A percentile compares a stretch with the other conserved stretches of the same genome.
Conservation (phyloP, 2,888 invertebrate genomes). For the Dysmachus trigonus region DNA sequence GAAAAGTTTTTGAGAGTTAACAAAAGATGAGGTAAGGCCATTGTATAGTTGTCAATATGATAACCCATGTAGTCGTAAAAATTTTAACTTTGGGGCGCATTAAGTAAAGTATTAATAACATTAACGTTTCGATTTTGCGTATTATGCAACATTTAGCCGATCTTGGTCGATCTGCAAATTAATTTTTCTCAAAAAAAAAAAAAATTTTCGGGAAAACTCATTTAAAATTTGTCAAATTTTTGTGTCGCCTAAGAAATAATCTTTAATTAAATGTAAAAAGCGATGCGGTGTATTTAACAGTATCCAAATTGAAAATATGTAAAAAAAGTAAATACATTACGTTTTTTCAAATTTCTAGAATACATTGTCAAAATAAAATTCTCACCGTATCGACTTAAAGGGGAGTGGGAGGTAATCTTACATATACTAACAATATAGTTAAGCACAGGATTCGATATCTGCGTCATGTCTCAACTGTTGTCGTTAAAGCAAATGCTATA, state of each 20-base stretch:
- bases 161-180: background rate
- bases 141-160: too few relatives aligned
- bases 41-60: background rate
- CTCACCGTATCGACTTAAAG: background rate
- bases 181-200: too few relatives aligned
- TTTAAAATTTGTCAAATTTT: background rate
- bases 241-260: background rate
- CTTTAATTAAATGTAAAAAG: background rate
- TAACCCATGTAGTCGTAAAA: background rate
- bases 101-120: too few relatives aligned
- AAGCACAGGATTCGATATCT: background rate
- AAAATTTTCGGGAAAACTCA: too few relatives aligned
- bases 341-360: background rate
- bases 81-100: too few relatives aligned
- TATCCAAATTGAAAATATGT: background rate
- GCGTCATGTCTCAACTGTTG: background rate
- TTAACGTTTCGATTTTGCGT: too few relatives aligned
- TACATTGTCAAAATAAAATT: background rate
- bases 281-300: background rate
- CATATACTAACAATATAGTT: background rate
- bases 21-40: too few relatives aligned
- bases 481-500: background rate
- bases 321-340: background rate
- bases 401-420: background rate
- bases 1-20: background rate